Evolutionary conservation across 1,140 invertebrate species (phyloP).

Genomic region (Drosophila prosaltans): DNA sequence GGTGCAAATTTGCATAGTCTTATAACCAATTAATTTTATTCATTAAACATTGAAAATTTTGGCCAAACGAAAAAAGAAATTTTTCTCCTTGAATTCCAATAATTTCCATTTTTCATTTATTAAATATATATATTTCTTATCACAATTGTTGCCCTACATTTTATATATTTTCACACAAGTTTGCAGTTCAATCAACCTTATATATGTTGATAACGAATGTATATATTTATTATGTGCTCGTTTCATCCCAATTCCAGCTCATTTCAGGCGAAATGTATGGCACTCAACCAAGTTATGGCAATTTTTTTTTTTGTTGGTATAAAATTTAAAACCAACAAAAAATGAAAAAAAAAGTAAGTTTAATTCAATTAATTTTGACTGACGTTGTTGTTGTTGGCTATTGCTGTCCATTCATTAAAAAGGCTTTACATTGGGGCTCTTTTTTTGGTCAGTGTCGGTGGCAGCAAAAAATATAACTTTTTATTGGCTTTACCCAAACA

Average conservation of each 20-base stretch:
- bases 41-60: no score
- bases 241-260: not conserved
- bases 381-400: slow-evolving; percentile 4
- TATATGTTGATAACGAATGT: not conserved
- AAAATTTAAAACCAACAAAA: slow-evolving; percentile 33
- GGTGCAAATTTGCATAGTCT: no score
- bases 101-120: not conserved
- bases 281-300: slow-evolving; percentile 4
- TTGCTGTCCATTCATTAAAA: slow-evolving; percentile 45
- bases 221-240: slow-evolving; percentile 6
- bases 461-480: slow-evolving; percentile 9
- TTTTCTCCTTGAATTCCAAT: not conserved
- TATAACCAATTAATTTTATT: no score
- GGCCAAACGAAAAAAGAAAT: no score
- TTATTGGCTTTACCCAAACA: slow-evolving; percentile 33
- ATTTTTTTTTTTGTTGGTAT: slow-evolving; percentile 3
- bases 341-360: slow-evolving; percentile 50
- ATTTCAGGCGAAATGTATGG: slow-evolving; percentile 27
- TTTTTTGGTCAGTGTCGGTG: slow-evolving; percentile 17
- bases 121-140: not conserved
- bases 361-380: slow-evolving; percentile 62
- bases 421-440: slow-evolving; percentile 29
- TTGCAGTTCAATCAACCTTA: not conserved
- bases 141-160: not conserved
- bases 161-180: not conserved